Evolutionary conservation across 2,888 invertebrate species (phyloP).

Genomic region (Monochamus alternatus): DNA sequence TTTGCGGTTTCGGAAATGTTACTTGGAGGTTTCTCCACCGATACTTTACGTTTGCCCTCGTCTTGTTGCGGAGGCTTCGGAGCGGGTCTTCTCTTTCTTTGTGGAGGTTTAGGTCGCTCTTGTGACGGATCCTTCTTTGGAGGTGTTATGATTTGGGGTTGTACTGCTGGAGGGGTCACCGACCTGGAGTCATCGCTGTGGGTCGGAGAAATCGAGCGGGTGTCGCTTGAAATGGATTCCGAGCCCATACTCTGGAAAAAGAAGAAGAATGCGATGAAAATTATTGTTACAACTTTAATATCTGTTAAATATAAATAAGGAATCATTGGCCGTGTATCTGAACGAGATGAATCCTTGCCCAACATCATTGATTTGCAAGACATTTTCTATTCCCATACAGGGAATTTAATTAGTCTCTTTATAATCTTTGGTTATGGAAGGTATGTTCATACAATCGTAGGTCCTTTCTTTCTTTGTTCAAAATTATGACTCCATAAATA

Average conservation of each 20-base stretch:
- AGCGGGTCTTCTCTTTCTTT: slow-evolving; percentile 74
- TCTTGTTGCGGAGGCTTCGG: slow-evolving; percentile 73
- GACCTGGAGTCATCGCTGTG: slow-evolving; percentile 75
- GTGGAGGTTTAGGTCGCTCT: slow-evolving; percentile 72
- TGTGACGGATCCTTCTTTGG: slow-evolving; percentile 66
- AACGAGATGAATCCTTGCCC: no score
- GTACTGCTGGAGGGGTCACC: slow-evolving; percentile 68
- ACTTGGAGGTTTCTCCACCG: slow-evolving; percentile 56
- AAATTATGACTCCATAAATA: no score
- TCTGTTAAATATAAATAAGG: no score
- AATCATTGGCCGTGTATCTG: no score
- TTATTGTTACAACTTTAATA: no score
- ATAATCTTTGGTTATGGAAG: no score
- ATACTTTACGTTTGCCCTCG: slow-evolving; percentile 40
- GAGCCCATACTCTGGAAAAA: slow-evolving; percentile 67
- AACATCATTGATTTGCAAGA: no score
- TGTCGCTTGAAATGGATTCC: slow-evolving; percentile 69
- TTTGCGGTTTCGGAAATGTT: slow-evolving; percentile 39
- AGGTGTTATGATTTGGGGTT: slow-evolving; percentile 58
- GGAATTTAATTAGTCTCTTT: no score
- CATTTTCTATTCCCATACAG: no score
- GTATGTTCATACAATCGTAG: no score
- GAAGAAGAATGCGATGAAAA: neutral
- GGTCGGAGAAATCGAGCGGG: slow-evolving; percentile 74
- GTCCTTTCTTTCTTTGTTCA: no score